These are phyloP conservation scores for Drosophila repletoides DNA, from an alignment of 1,140 invertebrate species.

Conservation along the genomic window DNA sequence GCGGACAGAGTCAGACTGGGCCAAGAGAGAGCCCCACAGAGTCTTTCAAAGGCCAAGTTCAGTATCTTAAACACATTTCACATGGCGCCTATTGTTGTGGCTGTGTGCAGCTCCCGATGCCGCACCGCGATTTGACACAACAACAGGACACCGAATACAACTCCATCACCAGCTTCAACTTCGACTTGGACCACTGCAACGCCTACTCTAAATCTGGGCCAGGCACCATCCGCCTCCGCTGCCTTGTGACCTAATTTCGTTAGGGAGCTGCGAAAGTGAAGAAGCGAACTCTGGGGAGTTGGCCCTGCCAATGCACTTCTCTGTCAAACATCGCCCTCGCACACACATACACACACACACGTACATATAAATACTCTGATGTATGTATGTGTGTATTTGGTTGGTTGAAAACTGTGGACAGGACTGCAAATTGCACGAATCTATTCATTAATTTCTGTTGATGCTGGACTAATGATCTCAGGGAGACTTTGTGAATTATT, in stretches of 20 bases:
- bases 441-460: too few relatives aligned
- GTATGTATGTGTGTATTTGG: neutral
- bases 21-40: conserved; percentile 20
- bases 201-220: conserved; percentile 38
- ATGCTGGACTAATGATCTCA: neutral
- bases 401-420: too few relatives aligned
- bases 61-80: conserved; percentile 77
- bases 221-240: neutral
- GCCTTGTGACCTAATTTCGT: conserved; percentile 65
- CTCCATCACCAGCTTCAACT: neutral
- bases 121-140: conserved; percentile 38
- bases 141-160: conserved; percentile 1
- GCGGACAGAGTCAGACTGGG: conserved; percentile 7
- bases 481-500: too few relatives aligned
- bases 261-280: conserved; percentile 56
- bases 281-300: conserved; percentile 1
- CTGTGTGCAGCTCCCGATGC: conserved; percentile 14
- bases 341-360: neutral
- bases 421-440: neutral
- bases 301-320: conserved; percentile 7
- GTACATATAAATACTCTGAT: too few relatives aligned
- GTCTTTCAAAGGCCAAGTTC: conserved; percentile 73
- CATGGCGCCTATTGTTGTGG: conserved; percentile 63
- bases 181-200: neutral
- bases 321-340: neutral